Evolutionary conservation across 1,140 invertebrate species (phyloP).

Genomic region (Zaprionus gabonicus): DNA sequence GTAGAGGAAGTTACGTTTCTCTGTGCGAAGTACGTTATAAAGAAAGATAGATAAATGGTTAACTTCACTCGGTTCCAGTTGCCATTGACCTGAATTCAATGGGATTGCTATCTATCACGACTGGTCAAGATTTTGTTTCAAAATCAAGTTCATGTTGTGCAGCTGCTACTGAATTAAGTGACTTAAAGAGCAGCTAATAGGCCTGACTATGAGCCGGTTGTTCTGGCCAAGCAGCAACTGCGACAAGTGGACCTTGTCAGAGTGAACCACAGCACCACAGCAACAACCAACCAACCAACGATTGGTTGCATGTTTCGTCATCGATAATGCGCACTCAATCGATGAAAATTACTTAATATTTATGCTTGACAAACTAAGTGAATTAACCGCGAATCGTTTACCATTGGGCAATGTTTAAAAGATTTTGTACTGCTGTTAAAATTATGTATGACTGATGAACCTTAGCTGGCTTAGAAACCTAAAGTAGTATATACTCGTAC

Average conservation of each 20-base stretch:
- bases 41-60: conserved; percentile 14
- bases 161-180: conserved; percentile 24
- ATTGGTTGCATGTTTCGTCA: conserved; percentile 10
- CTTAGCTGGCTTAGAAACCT: too few species aligned
- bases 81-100: conserved; percentile 65
- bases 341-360: conserved; percentile 29
- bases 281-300: not conserved
- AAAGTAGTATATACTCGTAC: too few species aligned
- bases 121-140: conserved; percentile 54
- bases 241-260: conserved; percentile 37
- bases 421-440: not conserved
- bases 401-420: not conserved
- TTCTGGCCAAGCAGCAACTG: conserved; percentile 43
- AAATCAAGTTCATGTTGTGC: conserved; percentile 75
- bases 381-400: not conserved
- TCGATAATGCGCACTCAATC: conserved; percentile 9
- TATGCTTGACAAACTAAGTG: conserved; percentile 19
- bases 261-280: not conserved
- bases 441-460: too few species aligned
- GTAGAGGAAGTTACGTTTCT: conserved; percentile 92
- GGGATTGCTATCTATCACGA: conserved; percentile 24
- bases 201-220: conserved; percentile 56
- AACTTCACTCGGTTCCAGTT: conserved; percentile 48
- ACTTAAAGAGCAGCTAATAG: conserved; percentile 38
- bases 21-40: conserved; percentile 84